A percentile compares a stretch with the other conserved stretches of the same genome.
Evolutionary conservation across 2,888 invertebrate genomes (phyloP).

Genomic region (Xestoiulus laeticollis): DNA sequence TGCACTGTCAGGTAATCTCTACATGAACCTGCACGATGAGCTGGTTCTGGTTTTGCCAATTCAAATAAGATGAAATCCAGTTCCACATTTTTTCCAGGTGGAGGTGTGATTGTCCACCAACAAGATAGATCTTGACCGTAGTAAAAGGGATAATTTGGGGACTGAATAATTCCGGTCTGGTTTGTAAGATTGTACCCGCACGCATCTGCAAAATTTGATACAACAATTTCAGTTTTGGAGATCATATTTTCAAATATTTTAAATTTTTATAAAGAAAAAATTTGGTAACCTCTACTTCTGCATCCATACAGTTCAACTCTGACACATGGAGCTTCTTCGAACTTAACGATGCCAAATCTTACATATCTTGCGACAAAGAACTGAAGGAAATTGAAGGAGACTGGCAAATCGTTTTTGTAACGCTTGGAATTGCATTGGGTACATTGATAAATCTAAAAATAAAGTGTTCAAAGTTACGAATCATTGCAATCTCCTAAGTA

Average conservation of each 20-base stretch:
- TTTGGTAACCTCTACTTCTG: conserved; percentile 57
- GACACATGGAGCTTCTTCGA: conserved; percentile 58
- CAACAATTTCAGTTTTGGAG: conserved; percentile 14
- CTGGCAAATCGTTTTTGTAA: conserved; percentile 58
- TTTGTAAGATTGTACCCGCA: conserved; percentile 57
- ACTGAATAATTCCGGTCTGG: conserved; percentile 56
- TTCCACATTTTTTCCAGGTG: conserved; percentile 58
- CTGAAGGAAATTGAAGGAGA: conserved; percentile 59
- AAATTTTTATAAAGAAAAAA: neutral
- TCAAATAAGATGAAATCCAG: conserved; percentile 59
- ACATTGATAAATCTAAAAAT: conserved; percentile 58
- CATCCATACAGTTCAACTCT: conserved; percentile 60
- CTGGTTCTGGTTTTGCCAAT: conserved; percentile 58
- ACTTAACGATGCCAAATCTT: conserved; percentile 58
- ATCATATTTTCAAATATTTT: neutral
- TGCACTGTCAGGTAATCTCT: conserved; percentile 57
- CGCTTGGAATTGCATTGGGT: conserved; percentile 58
- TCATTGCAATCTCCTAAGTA: too few species aligned
- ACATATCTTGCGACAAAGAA: conserved; percentile 58
- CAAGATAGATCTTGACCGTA: conserved; percentile 60
- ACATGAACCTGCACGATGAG: conserved; percentile 56
- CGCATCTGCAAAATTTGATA: conserved; percentile 54
- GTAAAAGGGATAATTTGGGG: conserved; percentile 59
- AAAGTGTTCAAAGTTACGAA: neutral
- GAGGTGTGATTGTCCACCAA: conserved; percentile 59